Percentiles rank a stretch among this genome's conserved stretches.
Evolutionary conservation across 35 echinoderm and acorn worm species (phyloP).

Genomic region (Acanthaster planci): DNA sequence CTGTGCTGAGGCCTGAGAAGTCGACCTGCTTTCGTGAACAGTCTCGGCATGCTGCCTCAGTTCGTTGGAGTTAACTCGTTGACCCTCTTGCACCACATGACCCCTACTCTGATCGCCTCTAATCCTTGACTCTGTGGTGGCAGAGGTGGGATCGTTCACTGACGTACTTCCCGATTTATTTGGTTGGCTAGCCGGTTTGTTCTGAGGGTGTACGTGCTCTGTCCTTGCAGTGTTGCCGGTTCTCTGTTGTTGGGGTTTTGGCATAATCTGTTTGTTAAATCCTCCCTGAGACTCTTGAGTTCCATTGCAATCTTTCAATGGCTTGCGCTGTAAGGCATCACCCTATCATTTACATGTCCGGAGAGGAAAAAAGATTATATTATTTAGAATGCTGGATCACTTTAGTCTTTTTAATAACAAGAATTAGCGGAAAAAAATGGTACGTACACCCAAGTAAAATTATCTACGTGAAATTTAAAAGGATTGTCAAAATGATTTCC

Average conservation of each 20-base stretch:
- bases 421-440: too few relatives aligned
- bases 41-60: background rate
- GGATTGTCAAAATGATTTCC: too few relatives aligned
- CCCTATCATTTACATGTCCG: background rate
- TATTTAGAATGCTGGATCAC: too few relatives aligned
- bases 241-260: conserved; percentile 1
- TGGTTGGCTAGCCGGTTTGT: too few relatives aligned
- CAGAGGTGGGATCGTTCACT: background rate
- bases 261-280: background rate
- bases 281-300: background rate
- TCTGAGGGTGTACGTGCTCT: background rate
- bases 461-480: too few relatives aligned
- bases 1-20: background rate
- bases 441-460: too few relatives aligned
- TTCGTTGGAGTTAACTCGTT: background rate
- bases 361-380: background rate
- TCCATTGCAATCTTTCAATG: conserved; percentile 18
- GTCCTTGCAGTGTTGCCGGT: background rate
- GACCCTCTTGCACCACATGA: background rate
- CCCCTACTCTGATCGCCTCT: background rate
- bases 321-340: background rate
- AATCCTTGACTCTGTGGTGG: background rate
- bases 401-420: too few relatives aligned
- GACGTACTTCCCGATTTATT: background rate
- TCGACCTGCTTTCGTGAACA: background rate